A percentile compares a stretch with the other conserved stretches of the same genome.
These are phyloP conservation scores for Macrochelys suwanniensis DNA, from an alignment of 2,797 vertebrate species.

Conservation along the genomic window DNA sequence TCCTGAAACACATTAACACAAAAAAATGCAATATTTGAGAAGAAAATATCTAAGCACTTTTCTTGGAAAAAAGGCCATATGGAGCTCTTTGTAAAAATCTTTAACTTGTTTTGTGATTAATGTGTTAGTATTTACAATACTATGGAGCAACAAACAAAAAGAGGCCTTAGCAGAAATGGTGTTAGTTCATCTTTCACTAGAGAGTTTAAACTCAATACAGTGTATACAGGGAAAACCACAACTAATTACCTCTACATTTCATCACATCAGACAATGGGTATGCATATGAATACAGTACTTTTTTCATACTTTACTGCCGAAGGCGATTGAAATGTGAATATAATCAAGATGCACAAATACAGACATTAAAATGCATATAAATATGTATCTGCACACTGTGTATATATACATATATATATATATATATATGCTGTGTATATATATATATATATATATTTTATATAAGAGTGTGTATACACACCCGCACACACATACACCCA, in stretches of 20 bases:
- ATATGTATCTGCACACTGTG: background rate
- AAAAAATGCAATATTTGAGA: constrained; percentile 67
- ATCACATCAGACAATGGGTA: constrained; percentile 53
- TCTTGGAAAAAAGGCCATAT: constrained; percentile 66
- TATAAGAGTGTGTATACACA: background rate
- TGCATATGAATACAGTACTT: constrained; percentile 47
- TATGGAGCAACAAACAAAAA: constrained; percentile 73
- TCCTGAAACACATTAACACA: constrained; percentile 72
- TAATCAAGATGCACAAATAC: constrained; percentile 37
- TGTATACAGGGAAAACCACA: constrained; percentile 70
- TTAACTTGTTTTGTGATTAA: constrained; percentile 60
- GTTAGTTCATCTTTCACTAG: constrained; percentile 67
- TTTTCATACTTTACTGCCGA: constrained; percentile 48
- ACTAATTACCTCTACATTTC: constrained; percentile 52
- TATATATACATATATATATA: background rate
- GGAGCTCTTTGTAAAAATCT: constrained; percentile 64
- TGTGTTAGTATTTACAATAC: constrained; percentile 75
- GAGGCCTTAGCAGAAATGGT: constrained; percentile 69
- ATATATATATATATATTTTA: background rate
- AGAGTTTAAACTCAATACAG: constrained; percentile 68
- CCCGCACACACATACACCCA: background rate
- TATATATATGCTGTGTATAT: too few species aligned
- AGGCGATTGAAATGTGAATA: constrained; percentile 17
- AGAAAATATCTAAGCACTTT: constrained; percentile 68
- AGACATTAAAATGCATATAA: background rate